Evolutionary conservation across 2,888 invertebrate species (phyloP).

Genomic region (Hypercompe scribonia): DNA sequence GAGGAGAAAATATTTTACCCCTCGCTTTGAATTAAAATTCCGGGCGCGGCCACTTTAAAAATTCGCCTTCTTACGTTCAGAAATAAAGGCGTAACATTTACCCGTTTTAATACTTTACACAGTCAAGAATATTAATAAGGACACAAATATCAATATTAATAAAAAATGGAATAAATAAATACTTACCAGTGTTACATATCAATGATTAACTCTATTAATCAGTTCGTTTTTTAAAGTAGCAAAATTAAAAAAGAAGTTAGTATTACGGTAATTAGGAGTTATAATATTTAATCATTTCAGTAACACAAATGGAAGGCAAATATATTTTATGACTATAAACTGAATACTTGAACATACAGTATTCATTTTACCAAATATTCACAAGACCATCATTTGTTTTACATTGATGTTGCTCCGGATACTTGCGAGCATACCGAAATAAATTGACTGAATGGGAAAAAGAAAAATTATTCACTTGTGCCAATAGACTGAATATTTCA

Average conservation of each 20-base stretch:
- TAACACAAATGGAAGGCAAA: background rate
- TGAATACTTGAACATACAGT: too few species aligned
- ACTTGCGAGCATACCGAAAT: background rate
- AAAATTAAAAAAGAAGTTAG: background rate
- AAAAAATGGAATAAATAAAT: conserved; percentile 22
- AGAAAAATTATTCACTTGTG: background rate
- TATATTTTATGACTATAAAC: background rate
- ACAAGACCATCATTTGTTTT: background rate
- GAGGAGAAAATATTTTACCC: conserved; percentile 61
- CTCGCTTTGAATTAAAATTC: conserved; percentile 64
- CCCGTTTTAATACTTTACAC: conserved; percentile 62
- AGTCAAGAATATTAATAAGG: conserved; percentile 64
- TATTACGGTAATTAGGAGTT: background rate
- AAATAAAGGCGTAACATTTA: conserved; percentile 69
- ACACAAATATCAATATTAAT: conserved; percentile 35
- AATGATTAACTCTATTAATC: conserved; percentile 9
- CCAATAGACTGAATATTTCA: background rate
- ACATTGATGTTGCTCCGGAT: background rate
- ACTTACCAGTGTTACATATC: conserved; percentile 1
- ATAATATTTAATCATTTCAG: too few species aligned
- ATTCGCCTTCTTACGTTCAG: conserved; percentile 60
- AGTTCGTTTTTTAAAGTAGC: conserved; percentile 9
- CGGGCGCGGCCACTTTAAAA: conserved; percentile 60
- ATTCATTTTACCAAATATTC: background rate
- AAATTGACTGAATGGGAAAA: background rate